Percentiles rank a stretch among this genome's conserved stretches.
Evolutionary conservation across 2,888 invertebrate species (phyloP).

Genomic region (Melanophora roralis): DNA sequence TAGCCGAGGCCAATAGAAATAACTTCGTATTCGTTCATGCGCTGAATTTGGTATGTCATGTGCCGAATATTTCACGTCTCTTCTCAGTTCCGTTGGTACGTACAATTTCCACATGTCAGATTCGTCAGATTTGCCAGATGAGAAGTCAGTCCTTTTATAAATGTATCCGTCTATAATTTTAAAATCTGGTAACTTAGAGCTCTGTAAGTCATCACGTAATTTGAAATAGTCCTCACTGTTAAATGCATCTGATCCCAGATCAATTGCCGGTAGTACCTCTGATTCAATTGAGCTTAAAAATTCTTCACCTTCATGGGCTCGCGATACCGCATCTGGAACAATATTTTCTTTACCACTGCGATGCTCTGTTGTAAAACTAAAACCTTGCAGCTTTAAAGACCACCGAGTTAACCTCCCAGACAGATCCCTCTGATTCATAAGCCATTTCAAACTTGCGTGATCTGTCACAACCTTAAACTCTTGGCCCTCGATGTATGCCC

Average conservation of each 20-base stretch:
- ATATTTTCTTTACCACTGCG: conserved; percentile 1
- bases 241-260: not conserved
- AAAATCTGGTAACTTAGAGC: not conserved
- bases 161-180: not conserved
- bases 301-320: not conserved
- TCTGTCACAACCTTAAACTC: conserved; percentile 7
- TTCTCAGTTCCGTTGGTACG: not conserved
- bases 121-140: not conserved
- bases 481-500: no score
- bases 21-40: not conserved
- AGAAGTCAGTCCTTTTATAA: not conserved
- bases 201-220: not conserved
- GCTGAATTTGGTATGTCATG: not conserved
- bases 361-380: conserved; percentile 6
- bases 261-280: not conserved
- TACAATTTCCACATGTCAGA: not conserved
- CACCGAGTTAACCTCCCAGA: not conserved
- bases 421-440: no score
- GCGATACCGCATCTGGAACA: conserved; percentile 11
- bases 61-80: not conserved
- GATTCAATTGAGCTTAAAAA: not conserved
- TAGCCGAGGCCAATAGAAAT: not conserved
- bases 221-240: not conserved
- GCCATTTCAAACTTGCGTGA: conserved; percentile 15
- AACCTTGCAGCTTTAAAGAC: not conserved